Conservation (phyloP, 2,113 vertebrate species). For the Leucoraja erinaceus region DNA sequence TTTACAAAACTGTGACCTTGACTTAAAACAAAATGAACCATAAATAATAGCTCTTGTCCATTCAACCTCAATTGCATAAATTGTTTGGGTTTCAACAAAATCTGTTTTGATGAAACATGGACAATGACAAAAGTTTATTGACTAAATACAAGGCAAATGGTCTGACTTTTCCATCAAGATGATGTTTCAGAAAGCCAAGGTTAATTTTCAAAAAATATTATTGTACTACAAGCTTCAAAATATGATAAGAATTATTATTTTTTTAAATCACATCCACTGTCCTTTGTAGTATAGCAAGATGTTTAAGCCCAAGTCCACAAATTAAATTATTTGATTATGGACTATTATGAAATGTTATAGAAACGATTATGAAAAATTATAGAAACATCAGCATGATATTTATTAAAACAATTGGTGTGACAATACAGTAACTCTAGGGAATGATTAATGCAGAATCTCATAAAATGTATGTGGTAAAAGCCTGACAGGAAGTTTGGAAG, state of each 20-base stretch:
- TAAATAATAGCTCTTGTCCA: not conserved
- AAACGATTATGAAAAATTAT: not conserved
- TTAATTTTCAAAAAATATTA: slow-evolving; percentile 44
- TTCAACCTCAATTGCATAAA: not conserved
- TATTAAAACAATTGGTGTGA: not conserved
- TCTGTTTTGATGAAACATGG: slow-evolving; percentile 66
- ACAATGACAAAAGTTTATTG: slow-evolving; percentile 79
- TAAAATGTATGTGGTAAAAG: not conserved
- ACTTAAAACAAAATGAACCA: not conserved
- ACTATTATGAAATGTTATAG: too few relatives aligned
- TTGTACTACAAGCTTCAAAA: not conserved
- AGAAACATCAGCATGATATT: not conserved
- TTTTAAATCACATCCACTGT: too few relatives aligned
- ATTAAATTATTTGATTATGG: not conserved
- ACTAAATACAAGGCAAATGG: slow-evolving; percentile 75
- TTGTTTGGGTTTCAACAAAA: slow-evolving; percentile 4
- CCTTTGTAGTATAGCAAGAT: not conserved
- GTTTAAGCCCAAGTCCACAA: not conserved
- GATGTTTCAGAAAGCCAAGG: slow-evolving; percentile 54
- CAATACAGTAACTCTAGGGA: not conserved
- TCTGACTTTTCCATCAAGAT: slow-evolving; percentile 48
- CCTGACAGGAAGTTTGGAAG: not conserved
- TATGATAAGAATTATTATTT: not conserved
- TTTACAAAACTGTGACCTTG: slow-evolving; percentile 22
- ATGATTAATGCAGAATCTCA: not conserved